Evolutionary conservation across 2,888 invertebrate species (phyloP).

Genomic region (Drosophila parthenogenetica): DNA sequence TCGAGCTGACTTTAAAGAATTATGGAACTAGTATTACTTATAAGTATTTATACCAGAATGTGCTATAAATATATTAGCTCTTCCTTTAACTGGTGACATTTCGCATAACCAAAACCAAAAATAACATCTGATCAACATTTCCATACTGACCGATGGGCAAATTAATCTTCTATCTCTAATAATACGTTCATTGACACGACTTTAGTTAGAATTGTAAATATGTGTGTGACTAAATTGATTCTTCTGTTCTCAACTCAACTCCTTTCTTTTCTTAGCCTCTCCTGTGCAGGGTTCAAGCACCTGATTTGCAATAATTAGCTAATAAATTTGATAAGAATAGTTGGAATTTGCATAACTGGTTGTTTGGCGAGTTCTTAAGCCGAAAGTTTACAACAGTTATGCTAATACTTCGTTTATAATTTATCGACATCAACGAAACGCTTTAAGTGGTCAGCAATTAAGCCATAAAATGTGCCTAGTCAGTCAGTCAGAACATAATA

Average conservation of each 20-base stretch:
- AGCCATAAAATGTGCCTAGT: conserved; percentile 18
- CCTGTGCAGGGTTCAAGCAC: conserved; percentile 49
- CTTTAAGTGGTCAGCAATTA: conserved; percentile 20
- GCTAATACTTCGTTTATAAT: conserved; percentile 39
- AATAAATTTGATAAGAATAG: conserved; percentile 28
- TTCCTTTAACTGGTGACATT: conserved; percentile 62
- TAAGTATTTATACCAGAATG: conserved; percentile 4
- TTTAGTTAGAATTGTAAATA: background rate
- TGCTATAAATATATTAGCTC: conserved; percentile 7
- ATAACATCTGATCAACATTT: conserved; percentile 17
- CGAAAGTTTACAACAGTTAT: conserved; percentile 43
- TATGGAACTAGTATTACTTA: conserved; percentile 33
- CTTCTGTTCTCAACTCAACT: background rate
- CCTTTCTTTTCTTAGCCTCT: conserved; percentile 12
- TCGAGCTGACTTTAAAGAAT: conserved; percentile 32
- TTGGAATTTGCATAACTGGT: conserved; percentile 24
- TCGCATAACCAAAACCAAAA: conserved; percentile 12
- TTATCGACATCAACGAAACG: conserved; percentile 15
- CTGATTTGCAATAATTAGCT: conserved; percentile 27
- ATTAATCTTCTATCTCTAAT: conserved; percentile 37
- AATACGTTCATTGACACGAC: conserved; percentile 16
- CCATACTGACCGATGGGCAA: conserved; percentile 11
- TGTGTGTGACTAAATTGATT: background rate
- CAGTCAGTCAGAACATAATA: conserved; percentile 9
- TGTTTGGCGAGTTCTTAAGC: conserved; percentile 39